Conservation (phyloP, 2,797 vertebrate genomes). For the Manis javanica region DNA sequence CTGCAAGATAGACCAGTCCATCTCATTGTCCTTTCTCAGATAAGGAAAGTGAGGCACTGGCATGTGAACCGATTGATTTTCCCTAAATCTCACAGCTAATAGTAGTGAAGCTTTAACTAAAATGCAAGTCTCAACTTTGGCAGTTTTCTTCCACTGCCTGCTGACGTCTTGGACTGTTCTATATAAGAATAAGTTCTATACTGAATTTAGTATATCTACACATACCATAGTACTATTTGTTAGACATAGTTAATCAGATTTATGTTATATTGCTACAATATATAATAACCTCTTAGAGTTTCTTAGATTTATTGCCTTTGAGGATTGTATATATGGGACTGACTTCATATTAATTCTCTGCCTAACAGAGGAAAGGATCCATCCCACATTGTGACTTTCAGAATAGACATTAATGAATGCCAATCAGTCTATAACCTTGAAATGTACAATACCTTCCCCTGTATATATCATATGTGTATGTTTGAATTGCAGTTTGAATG, state of each 20-base stretch:
- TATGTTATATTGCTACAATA: background rate
- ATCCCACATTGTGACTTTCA: background rate
- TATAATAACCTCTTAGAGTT: background rate
- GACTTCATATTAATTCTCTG: background rate
- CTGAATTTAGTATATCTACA: background rate
- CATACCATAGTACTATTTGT: background rate
- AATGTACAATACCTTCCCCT: too few relatives aligned
- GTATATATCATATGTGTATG: background rate
- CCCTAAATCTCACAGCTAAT: background rate
- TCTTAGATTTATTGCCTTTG: background rate
- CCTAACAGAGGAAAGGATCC: background rate
- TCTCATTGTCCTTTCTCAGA: background rate
- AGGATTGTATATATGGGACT: background rate
- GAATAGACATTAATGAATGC: background rate
- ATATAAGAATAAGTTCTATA: background rate
- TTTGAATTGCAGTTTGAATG: slow-evolving; percentile 91
- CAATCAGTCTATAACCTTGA: accelerated
- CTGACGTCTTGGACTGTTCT: background rate
- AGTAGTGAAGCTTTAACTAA: background rate
- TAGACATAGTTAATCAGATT: background rate
- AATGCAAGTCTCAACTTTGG: background rate
- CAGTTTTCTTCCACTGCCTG: background rate
- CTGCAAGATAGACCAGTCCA: background rate
- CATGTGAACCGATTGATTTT: background rate
- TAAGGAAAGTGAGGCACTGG: slow-evolving; percentile 58